phyloP scores from a whole-genome alignment of 2,888 invertebrate species.

The Myopa testacea region DNA sequence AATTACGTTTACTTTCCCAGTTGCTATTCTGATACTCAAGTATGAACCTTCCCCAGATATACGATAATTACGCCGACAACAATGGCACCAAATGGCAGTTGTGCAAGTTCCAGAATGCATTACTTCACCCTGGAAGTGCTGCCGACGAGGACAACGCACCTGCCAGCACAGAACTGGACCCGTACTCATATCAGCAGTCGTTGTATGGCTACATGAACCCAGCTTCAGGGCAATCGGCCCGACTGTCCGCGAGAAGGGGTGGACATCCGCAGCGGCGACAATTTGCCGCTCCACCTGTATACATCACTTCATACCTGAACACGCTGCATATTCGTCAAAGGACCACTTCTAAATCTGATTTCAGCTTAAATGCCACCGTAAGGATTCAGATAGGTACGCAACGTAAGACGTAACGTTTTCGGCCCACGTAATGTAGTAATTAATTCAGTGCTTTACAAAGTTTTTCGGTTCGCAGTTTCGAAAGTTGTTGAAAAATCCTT shows the following conservation, averaged over 20 bases:
- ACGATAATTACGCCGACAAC: conserved; percentile 78
- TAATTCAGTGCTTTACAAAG: neutral
- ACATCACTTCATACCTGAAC: conserved; percentile 78
- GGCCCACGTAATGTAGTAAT: conserved; percentile 44
- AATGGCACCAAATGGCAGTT: conserved; percentile 79
- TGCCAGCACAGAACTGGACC: conserved; percentile 35
- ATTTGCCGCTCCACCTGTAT: conserved; percentile 69
- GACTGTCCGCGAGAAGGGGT: conserved; percentile 58
- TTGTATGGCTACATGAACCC: conserved; percentile 37
- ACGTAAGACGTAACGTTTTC: conserved; percentile 4
- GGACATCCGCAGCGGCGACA: conserved; percentile 40
- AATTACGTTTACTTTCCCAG: neutral
- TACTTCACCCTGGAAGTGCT: conserved; percentile 43
- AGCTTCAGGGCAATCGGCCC: conserved; percentile 53
- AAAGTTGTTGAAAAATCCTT: neutral
- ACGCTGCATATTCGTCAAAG: conserved; percentile 74
- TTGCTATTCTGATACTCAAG: no score
- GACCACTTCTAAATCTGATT: conserved; percentile 64
- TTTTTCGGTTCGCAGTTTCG: neutral
- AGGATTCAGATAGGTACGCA: conserved; percentile 72
- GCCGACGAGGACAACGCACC: conserved; percentile 33
- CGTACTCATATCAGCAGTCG: conserved; percentile 36
- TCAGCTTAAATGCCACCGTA: conserved; percentile 75
- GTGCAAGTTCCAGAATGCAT: conserved; percentile 68
- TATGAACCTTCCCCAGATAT: conserved; percentile 66